These are phyloP conservation scores for Drosophila busckii DNA, from an alignment of 1,140 invertebrate genomes.

Conservation along the genomic window DNA sequence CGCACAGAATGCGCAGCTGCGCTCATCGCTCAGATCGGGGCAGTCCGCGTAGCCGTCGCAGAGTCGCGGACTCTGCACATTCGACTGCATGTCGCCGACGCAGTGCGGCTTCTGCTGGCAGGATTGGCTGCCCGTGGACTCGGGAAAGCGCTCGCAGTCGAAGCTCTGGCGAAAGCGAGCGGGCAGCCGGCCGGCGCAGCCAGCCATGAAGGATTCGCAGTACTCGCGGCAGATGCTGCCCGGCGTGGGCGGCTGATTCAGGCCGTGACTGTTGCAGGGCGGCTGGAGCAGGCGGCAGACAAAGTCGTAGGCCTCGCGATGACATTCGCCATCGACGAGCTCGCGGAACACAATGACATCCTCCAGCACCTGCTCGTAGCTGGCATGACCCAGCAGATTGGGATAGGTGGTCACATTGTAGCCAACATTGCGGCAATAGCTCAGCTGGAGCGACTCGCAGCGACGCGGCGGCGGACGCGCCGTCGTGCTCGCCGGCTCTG, in stretches of 20 bases:
- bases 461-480: slow-evolving; percentile 80
- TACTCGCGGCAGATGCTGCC: slow-evolving; percentile 87
- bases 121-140: slow-evolving; percentile 85
- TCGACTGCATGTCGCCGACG: slow-evolving; percentile 84
- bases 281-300: slow-evolving; percentile 92
- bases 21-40: slow-evolving; percentile 89
- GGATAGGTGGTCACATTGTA: slow-evolving; percentile 92
- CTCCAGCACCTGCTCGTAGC: slow-evolving; percentile 84
- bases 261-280: slow-evolving; percentile 81
- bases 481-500: slow-evolving; percentile 60
- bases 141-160: slow-evolving; percentile 89
- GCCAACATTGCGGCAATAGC: slow-evolving; percentile 86
- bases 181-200: slow-evolving; percentile 88
- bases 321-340: slow-evolving; percentile 92
- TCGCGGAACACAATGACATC: slow-evolving; percentile 91
- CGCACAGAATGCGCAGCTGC: slow-evolving; percentile 87
- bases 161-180: slow-evolving; percentile 85
- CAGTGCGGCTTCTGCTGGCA: slow-evolving; percentile 89
- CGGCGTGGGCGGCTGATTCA: slow-evolving; percentile 50
- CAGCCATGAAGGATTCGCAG: slow-evolving; percentile 90
- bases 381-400: slow-evolving; percentile 86
- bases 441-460: slow-evolving; percentile 84
- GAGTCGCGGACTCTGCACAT: slow-evolving; percentile 86
- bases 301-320: slow-evolving; percentile 90
- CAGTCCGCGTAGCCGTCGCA: slow-evolving; percentile 94